phyloP scores from a whole-genome alignment of 1,140 invertebrate species.

The Nymphalis io region DNA sequence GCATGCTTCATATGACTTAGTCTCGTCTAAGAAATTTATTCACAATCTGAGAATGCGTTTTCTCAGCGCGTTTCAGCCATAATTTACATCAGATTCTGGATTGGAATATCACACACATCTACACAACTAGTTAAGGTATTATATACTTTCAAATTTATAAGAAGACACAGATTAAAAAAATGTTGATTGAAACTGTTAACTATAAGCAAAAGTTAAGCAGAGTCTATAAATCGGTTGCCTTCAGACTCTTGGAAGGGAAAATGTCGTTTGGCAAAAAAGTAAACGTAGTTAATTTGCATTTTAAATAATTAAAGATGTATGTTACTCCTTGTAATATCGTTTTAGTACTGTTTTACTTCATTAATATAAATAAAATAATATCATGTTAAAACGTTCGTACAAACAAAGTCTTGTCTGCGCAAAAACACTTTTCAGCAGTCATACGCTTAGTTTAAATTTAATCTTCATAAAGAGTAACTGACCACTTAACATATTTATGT shows the following conservation, averaged over 20 bases:
- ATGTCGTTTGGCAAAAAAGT: too few relatives aligned
- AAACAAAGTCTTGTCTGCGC: not conserved
- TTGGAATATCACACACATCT: not conserved
- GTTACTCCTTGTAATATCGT: too few relatives aligned
- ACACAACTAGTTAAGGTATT: not conserved
- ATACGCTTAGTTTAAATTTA: not conserved
- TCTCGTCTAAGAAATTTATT: constrained; percentile 41
- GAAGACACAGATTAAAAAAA: not conserved
- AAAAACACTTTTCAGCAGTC: not conserved
- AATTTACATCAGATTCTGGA: constrained; percentile 29
- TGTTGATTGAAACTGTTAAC: too few relatives aligned
- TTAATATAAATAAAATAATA: not conserved
- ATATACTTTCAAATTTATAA: not conserved
- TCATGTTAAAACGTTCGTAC: too few relatives aligned
- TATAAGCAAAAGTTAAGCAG: too few relatives aligned
- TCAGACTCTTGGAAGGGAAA: too few relatives aligned
- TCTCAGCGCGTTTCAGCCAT: constrained; percentile 18
- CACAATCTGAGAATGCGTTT: constrained; percentile 42
- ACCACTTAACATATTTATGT: not conserved
- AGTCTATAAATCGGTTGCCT: too few relatives aligned
- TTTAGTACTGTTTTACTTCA: too few relatives aligned
- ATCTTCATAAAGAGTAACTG: not conserved
- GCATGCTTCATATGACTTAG: constrained; percentile 42
- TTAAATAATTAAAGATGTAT: too few relatives aligned
- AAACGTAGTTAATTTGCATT: too few relatives aligned